Base-by-base conservation (phyloP, 2,888 invertebrate genomes). In the Leptopilina drosophilae region DNA sequence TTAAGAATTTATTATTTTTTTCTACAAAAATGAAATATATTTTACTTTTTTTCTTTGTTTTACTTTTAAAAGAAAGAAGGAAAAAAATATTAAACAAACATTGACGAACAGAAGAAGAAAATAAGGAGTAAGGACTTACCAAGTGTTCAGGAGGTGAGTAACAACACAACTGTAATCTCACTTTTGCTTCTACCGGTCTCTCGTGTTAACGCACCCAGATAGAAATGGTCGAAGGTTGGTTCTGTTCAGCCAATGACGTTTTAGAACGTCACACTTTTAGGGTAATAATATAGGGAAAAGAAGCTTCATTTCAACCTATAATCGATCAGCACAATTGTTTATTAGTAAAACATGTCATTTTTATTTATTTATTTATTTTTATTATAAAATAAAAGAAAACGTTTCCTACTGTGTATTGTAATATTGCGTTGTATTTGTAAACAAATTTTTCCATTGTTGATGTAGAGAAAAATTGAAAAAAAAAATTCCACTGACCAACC, bases 101-200 rank as follows among this genome's bases (percentile, higher is more conserved):
- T 14, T 65, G 33, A 15, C 14, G 42, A 49, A 11, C 2, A 15
- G 6, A 12, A 15, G 15, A 42, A 20, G 62, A 62, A 40, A n/a
- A 42, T 46, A 46, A 8, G 33, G 42, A 42, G 7, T 33, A n/a
- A 42, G 8, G 5, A 90, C 90, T 90, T 87, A 90, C 90, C 90
- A 89, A 89, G 89, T 88, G 85, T 88, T 86, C 89, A 86, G 89
- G 88, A 86, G 86, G 86, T 87, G 87, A 81, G 85, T 85, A 89
- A 89, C 86, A 88, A 89, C 88, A 89, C 88, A 89, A 90, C 90
- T 90, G 90, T 86, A 88, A 85, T 82, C 86, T 85, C 85, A 85
- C 86, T 84, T 77, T 85, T 49, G 88, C 87, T 89, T 90, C 89
- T 89, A 90, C 85, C 86, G 86, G 83, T 77, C 78, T 42, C 8